Base-by-base conservation (phyloP, 2,113 vertebrate species). In the Myotis lucifugus region DNA sequence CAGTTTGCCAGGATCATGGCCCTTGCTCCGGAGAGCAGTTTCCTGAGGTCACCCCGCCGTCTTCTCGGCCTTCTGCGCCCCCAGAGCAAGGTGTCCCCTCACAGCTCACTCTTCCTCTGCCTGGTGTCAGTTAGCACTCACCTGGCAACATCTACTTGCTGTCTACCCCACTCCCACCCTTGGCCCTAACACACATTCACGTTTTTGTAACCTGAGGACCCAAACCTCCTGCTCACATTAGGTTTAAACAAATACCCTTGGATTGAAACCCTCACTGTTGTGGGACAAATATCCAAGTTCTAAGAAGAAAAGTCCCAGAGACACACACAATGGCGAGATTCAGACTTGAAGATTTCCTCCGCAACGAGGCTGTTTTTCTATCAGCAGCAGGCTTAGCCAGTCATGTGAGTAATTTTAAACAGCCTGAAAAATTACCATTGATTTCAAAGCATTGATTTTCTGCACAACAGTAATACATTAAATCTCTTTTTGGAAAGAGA, bases 371-470 rank as follows among this genome's bases (percentile, higher is more conserved):
- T 42, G 93, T 95, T 78, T 93, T 90, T 96, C 98, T 88, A 92
- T 61, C 21, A 95, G 67, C 90, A 88, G 72, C 42, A 34, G 81
- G 77, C 95, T 95, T 79, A 70, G 83, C 95, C 42, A 40, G 81
- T 94, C 91, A 93, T 78, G 78, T 0, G 3, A 97, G 42, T 97
- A 96, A 97, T 95, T 95, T 97, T 97, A 97, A 98, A 95, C 97
- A 98, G 97, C 93, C 97, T 97, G 97, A 96, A 98, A 97, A 98
- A 98, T 98, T 97, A 97, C 95, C 97, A 98, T 94, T 66, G 97
- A 98, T 98, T 98, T 97, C 82, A 85, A 92, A 93, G 4, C 3
- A 98, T 95, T 98, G 98, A 98, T 98, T 98, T 97, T 98, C 97
- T 97, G 91, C 64, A 85, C 40, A 95, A 94, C 83, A 93, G 93